Evolutionary conservation across 2,888 invertebrate species (phyloP), one percentile per base, ranked within the genome.

Genomic region (Diloba caeruleocephala): DNA sequence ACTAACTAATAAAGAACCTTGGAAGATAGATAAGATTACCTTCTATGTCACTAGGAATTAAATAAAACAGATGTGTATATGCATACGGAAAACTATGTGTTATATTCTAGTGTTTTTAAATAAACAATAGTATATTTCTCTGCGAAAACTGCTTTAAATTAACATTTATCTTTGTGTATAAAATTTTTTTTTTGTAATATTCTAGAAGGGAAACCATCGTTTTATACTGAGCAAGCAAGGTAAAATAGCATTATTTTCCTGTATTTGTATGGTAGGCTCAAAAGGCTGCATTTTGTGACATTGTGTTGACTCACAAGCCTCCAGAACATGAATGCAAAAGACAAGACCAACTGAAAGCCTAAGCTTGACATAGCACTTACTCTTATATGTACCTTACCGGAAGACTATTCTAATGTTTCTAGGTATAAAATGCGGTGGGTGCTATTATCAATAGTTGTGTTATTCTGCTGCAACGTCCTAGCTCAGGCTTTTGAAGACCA

Each of bases 401-500:
- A 25, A 25, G 8, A 25, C 7, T 13, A 26, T 26, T 39, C 3
- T 31, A 42, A n/a, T 33, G 1, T 41, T 64, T 34, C 0, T 12
- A 65, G 70, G 64, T 65, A 55, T 44, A 88, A 67, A 45, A 92
- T 92, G 92, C 85, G 87, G 66, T 59, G 84, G 51, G 63, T 83
- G 71, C 69, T 88, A 60, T 74, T 87, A 17, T 74, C 84, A 10
- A 51, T 89, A 76, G 79, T 77, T 42, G 65, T 93, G 65, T 67
- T 92, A 39, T 61, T 88, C 28, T 84, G 88, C 70, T 78, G 84
- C 59, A 78, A 74, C 2, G 67, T 79, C 7, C 53, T 84, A 10
- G 89, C 88, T 21, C 87, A 84, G 3, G 91, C 84, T 1, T 92
- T 75, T 65, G 93, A 93, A 62, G 93, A 92, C 56, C 78, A 80